Evolutionary conservation across 2,888 invertebrate genomes (phyloP).

Genomic region (Tetragnatha montana): DNA sequence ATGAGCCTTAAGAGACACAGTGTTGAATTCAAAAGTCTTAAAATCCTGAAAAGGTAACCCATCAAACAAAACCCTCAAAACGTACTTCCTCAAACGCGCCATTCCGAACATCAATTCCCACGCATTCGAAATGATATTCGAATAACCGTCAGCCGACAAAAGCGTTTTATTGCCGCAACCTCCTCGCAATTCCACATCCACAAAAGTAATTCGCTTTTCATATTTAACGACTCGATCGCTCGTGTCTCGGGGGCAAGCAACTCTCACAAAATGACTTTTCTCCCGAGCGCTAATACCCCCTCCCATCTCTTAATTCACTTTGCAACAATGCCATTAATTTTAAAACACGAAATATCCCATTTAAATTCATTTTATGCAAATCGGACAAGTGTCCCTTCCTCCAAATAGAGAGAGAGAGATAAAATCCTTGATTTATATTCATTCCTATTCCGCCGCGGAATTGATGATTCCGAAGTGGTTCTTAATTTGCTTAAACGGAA

Average conservation of each 20-base stretch:
- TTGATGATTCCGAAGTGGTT: background rate
- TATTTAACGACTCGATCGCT: constrained; percentile 34
- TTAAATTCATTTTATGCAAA: constrained; percentile 1
- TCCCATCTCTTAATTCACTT: constrained; percentile 18
- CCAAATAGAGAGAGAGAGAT: background rate
- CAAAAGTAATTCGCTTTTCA: constrained; percentile 48
- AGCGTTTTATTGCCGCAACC: constrained; percentile 22
- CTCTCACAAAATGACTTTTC: constrained; percentile 33
- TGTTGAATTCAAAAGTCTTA: no score
- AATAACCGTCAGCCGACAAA: background rate
- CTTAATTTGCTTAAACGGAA: constrained; percentile 1
- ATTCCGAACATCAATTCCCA: no score
- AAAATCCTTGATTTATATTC: constrained; percentile 1
- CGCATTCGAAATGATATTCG: background rate
- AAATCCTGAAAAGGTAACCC: no score
- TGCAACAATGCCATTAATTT: constrained; percentile 36
- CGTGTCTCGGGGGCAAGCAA: constrained; percentile 11
- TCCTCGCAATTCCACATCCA: background rate
- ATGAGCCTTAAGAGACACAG: no score
- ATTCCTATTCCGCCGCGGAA: background rate
- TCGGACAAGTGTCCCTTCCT: background rate
- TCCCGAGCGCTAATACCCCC: background rate
- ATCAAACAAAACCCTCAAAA: no score
- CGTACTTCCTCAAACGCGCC: no score
- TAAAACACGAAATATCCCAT: constrained; percentile 10